These are phyloP conservation scores for Lysandra bellargus DNA, from an alignment of 2,888 invertebrate genomes.

Conservation along the genomic window DNA sequence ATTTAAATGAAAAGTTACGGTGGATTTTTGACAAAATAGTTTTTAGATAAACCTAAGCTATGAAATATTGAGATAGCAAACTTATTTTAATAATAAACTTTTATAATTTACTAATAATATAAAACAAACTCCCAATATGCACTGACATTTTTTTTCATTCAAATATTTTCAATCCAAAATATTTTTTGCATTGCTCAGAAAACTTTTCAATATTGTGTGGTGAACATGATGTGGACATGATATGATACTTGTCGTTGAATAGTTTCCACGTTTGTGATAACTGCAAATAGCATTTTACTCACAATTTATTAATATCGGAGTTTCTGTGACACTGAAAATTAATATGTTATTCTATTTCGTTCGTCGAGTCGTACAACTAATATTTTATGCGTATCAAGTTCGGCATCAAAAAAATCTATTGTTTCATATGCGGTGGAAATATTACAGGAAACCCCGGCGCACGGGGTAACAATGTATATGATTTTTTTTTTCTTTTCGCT, in stretches of 20 bases:
- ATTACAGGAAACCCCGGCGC: slow-evolving; percentile 37
- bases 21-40: not conserved
- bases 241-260: not conserved
- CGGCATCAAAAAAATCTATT: slow-evolving; percentile 34
- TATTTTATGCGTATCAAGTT: slow-evolving; percentile 19
- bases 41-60: not conserved
- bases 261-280: not conserved
- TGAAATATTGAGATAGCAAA: too few species aligned
- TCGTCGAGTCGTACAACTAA: not conserved
- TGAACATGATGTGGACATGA: too few species aligned
- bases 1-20: not conserved
- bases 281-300: not conserved
- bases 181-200: too few species aligned
- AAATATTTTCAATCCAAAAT: too few species aligned
- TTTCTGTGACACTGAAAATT: not conserved
- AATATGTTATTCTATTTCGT: not conserved
- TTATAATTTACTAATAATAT: too few species aligned
- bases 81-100: too few species aligned
- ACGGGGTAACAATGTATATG: slow-evolving; percentile 45
- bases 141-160: too few species aligned
- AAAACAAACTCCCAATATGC: too few species aligned
- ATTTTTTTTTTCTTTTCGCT: slow-evolving; percentile 51
- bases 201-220: too few species aligned
- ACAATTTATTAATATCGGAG: not conserved
- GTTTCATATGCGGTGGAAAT: slow-evolving; percentile 35